Conservation (phyloP, 2,113 vertebrate genomes). For the Percina caprodes region DNA sequence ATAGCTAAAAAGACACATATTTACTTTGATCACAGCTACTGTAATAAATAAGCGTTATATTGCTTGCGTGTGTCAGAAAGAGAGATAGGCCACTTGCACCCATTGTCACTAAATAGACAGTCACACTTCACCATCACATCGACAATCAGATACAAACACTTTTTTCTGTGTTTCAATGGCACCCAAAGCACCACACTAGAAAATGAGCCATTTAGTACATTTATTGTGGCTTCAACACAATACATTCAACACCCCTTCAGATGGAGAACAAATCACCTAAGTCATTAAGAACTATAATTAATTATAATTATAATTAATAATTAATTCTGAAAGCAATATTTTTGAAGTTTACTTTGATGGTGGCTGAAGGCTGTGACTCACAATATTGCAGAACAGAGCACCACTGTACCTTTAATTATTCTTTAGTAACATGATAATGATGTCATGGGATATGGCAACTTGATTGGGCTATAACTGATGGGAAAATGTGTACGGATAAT, state of each 20-base stretch:
- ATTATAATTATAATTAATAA: neutral
- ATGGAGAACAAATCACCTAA: conserved; percentile 32
- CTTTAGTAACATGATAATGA: neutral
- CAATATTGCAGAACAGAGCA: conserved; percentile 4
- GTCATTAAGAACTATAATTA: conserved; percentile 18
- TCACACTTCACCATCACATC: conserved; percentile 30
- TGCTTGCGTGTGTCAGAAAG: neutral
- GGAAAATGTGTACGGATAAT: neutral
- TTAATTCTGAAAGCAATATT: conserved; percentile 32
- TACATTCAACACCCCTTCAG: conserved; percentile 25
- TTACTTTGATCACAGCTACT: conserved; percentile 26
- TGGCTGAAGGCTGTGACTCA: conserved; percentile 39
- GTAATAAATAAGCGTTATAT: neutral
- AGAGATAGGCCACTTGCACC: neutral
- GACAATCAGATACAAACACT: conserved; percentile 15
- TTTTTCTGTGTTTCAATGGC: conserved; percentile 37
- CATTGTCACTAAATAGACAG: conserved; percentile 29
- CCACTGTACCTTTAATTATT: neutral
- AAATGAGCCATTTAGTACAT: conserved; percentile 22
- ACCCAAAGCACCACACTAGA: conserved; percentile 16
- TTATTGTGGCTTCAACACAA: neutral
- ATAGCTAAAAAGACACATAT: neutral
- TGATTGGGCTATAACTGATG: neutral
- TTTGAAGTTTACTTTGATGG: conserved; percentile 42
- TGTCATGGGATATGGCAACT: neutral